Evolutionary conservation across 1,140 invertebrate genomes (phyloP).

Genomic region (Diuraphis noxia): DNA sequence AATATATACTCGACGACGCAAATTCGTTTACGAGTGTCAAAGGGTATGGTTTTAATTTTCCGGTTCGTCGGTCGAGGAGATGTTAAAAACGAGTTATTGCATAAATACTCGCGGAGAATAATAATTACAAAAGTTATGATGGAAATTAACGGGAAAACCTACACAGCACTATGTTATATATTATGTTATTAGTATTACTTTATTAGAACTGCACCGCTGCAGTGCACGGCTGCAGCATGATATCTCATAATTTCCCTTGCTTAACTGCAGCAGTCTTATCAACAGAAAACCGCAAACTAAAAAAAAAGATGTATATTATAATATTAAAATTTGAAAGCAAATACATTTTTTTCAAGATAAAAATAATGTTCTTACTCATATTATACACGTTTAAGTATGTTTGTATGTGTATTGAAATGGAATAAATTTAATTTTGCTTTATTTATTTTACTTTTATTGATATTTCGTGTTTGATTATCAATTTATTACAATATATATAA

Average conservation of each 20-base stretch:
- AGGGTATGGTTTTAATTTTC: constrained; percentile 47
- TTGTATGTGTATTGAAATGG: too few relatives aligned
- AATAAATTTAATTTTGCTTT: too few relatives aligned
- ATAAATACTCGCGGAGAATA: neutral
- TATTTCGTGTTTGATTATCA: too few relatives aligned
- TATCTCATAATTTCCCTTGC: neutral
- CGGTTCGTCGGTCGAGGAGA: constrained; percentile 17
- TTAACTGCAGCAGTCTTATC: neutral
- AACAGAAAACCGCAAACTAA: neutral
- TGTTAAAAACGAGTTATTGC: neutral
- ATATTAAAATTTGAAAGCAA: too few relatives aligned
- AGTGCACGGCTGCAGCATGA: neutral
- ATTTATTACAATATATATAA: too few relatives aligned
- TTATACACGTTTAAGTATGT: too few relatives aligned
- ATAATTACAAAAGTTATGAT: neutral
- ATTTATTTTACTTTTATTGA: too few relatives aligned
- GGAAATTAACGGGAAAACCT: neutral
- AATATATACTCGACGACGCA: neutral
- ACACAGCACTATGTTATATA: neutral
- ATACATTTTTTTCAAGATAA: too few relatives aligned
- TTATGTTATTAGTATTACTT: too few relatives aligned
- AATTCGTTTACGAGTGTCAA: constrained; percentile 31
- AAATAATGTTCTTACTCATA: too few relatives aligned
- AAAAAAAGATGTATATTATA: neutral
- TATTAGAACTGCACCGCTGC: neutral